Percentiles rank a stretch among this genome's conserved stretches.
These are phyloP conservation scores for Oreohelix idahoensis DNA, from an alignment of 1,140 invertebrate species.

Conservation along the genomic window DNA sequence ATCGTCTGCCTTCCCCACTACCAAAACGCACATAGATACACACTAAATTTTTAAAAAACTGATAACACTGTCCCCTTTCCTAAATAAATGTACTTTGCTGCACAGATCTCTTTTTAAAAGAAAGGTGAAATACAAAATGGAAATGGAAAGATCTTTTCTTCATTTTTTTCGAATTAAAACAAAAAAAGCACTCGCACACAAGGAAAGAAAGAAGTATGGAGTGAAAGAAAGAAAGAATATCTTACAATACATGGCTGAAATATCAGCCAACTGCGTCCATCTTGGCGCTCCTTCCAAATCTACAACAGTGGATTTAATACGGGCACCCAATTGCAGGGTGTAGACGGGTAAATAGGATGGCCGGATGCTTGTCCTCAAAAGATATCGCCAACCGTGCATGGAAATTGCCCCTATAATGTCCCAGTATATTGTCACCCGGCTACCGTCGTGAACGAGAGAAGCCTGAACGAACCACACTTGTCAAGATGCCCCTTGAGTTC, in stretches of 20 bases:
- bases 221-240: not conserved
- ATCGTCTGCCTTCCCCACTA: no score
- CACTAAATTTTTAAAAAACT: no score
- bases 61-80: no score
- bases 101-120: no score
- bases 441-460: not conserved
- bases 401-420: constrained; percentile 11
- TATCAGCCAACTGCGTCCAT: not conserved
- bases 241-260: not conserved
- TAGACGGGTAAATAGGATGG: not conserved
- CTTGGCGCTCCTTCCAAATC: no score
- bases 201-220: not conserved
- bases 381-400: not conserved
- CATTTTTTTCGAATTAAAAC: no score
- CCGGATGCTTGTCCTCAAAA: not conserved
- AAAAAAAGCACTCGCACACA: no score
- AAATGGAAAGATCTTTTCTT: no score
- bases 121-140: no score
- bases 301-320: not conserved
- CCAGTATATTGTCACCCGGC: not conserved
- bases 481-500: not conserved
- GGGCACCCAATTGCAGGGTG: not conserved
- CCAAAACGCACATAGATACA: no score
- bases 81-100: no score
- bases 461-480: not conserved